Evolutionary conservation across 2,888 invertebrate species (phyloP), one percentile per base, ranked within the genome.

Genomic region (Muschampia plurimacula): DNA sequence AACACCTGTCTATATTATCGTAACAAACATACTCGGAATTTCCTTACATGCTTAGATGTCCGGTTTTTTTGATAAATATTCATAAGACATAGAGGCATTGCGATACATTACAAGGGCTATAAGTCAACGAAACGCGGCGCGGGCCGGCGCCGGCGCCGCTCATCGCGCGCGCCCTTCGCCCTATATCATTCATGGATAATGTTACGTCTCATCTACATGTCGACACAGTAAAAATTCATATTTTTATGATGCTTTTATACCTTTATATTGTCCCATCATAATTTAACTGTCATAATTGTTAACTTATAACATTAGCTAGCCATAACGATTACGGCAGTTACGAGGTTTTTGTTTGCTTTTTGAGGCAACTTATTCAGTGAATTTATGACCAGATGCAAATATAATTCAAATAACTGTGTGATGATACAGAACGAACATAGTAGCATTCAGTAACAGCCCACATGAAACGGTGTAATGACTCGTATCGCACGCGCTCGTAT

Each of bases 31-130:
- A 59, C 66, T 49, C 52, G 44, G 39, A 46, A 60, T 12, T 65
- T 46, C 10, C 59, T 77, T 73, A 85, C 86, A 84, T 89, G 85
- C 86, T 84, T 83, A 86, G 85, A 80, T 68, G 75, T 78, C 85
- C 84, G 77, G 81, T 87, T 91, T 89, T 91, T 89, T 87, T 83
- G 84, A 91, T 92, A 89, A 93, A 93, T 94, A 93, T 94, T 93
- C 91, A 94, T 93, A 92, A 93, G 89, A 89, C 90, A 93, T 93
- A 89, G 89, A 90, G 91, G 89, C 86, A 89, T 89, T 91, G 92
- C 90, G 86, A 87, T 92, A 88, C 86, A 89, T 89, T 91, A 93
- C 92, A 92, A 82, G 84, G 84, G 86, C 84, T 84, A 91, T 94
- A 93, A 92, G 91, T 93, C 93, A 93, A 91, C 85, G 82, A 86